Percentiles rank a stretch among this genome's conserved stretches.
Evolutionary conservation across 1,140 invertebrate genomes (phyloP).

Genomic region (Macrostomum lignano): DNA sequence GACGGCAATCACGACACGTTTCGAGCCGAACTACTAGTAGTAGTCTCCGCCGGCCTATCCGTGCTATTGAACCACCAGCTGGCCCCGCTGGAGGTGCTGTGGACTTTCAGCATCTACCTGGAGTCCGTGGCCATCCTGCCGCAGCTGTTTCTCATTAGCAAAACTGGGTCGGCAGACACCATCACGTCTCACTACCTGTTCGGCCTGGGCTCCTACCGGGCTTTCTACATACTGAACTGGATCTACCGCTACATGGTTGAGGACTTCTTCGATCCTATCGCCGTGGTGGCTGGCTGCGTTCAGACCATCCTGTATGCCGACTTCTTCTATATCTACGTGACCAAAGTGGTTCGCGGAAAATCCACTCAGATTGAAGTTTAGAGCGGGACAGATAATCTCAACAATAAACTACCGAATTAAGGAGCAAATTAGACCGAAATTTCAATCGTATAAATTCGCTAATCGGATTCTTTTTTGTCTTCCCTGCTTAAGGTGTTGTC

Average conservation of each 20-base stretch:
- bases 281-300: constrained; percentile 57
- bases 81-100: constrained; percentile 63
- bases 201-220: constrained; percentile 78
- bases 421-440: too few species aligned
- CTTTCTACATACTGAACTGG: constrained; percentile 90
- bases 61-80: constrained; percentile 83
- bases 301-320: constrained; percentile 97
- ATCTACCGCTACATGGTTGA: constrained; percentile 66
- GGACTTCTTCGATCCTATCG: constrained; percentile 73
- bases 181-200: constrained; percentile 98
- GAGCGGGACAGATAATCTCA: too few species aligned
- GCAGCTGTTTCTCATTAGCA: constrained; percentile 87
- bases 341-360: constrained; percentile 54
- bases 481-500: too few species aligned
- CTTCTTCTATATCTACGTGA: constrained; percentile 98
- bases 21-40: constrained; percentile 67
- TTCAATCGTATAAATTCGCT: neutral
- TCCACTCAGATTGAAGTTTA: too few species aligned
- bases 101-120: constrained; percentile 98
- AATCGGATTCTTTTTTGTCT: neutral
- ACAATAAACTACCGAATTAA: too few species aligned
- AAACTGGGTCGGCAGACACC: constrained; percentile 93
- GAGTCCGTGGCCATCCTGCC: constrained; percentile 94
- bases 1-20: constrained; percentile 96
- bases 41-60: constrained; percentile 54